A percentile compares a stretch with the other conserved stretches of the same genome.
Evolutionary conservation across 1,140 invertebrate genomes (phyloP).

Genomic region (Drosophila ercepeae): DNA sequence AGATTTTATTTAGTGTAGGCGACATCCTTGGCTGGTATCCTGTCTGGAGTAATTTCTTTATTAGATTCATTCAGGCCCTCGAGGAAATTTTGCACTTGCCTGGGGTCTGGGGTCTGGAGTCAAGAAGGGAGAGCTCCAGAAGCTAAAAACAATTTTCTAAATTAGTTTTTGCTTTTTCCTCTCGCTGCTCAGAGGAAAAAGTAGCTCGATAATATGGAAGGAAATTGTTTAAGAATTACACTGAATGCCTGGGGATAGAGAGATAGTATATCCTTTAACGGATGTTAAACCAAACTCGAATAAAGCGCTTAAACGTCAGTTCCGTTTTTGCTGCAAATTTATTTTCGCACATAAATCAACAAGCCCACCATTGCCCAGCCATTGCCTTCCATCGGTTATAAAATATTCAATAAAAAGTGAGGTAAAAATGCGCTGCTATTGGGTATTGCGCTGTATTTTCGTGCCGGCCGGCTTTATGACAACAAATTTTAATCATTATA

Average conservation of each 20-base stretch:
- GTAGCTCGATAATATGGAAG: conserved; percentile 18
- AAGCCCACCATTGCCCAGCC: conserved; percentile 7
- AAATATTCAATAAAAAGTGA: conserved; percentile 31
- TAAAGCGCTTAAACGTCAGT: conserved; percentile 13
- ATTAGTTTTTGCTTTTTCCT: conserved; percentile 45
- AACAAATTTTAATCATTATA: conserved; percentile 55
- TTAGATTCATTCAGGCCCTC: conserved; percentile 67
- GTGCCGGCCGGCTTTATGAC: conserved; percentile 19
- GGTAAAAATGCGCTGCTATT: conserved; percentile 1
- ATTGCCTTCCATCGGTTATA: conserved; percentile 15
- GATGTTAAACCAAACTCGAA: conserved; percentile 18
- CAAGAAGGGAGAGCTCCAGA: conserved; percentile 13
- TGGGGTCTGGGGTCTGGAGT: no score
- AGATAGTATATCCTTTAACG: conserved; percentile 15
- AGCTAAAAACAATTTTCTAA: conserved; percentile 77
- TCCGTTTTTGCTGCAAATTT: conserved; percentile 3
- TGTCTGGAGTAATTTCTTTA: conserved; percentile 79
- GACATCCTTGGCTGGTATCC: conserved; percentile 44
- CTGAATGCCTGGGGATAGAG: conserved; percentile 9
- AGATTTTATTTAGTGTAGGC: conserved; percentile 54
- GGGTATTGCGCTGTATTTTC: conserved; percentile 6
- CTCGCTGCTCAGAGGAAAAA: background rate
- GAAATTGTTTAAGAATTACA: conserved; percentile 41
- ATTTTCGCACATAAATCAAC: conserved; percentile 26
- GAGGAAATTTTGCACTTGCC: conserved; percentile 45